These are phyloP conservation scores for Phalacrocorax carbo DNA, from an alignment of 2,113 vertebrate genomes.

Conservation along the genomic window DNA sequence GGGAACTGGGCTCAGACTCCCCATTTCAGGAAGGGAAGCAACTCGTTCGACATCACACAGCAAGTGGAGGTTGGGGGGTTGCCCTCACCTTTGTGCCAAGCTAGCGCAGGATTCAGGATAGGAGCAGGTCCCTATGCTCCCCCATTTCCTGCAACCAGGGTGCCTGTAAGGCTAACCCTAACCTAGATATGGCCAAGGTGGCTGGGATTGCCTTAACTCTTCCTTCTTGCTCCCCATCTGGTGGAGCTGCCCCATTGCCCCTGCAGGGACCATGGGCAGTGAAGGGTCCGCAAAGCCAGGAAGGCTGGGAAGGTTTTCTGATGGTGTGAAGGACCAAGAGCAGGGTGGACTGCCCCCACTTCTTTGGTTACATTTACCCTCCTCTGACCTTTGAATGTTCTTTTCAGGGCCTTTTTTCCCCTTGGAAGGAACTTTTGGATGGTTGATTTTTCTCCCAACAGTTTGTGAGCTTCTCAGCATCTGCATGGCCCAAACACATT, in stretches of 20 bases:
- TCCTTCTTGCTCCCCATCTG: not conserved
- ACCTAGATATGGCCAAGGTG: fast-evolving
- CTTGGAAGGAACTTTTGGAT: not conserved
- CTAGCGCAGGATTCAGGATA: fast-evolving
- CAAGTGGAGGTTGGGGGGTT: fast-evolving
- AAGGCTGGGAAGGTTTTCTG: not conserved
- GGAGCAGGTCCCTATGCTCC: not conserved
- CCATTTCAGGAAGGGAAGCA: fast-evolving
- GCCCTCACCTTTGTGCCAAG: not conserved
- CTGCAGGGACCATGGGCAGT: not conserved
- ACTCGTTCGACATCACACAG: not conserved
- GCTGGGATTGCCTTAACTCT: not conserved
- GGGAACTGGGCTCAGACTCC: not conserved
- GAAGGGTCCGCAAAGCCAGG: not conserved
- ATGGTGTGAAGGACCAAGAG: no score
- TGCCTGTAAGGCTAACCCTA: not conserved
- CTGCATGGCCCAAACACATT: not conserved
- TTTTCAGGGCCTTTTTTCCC: fast-evolving
- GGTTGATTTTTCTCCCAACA: not conserved
- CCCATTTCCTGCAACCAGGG: not conserved
- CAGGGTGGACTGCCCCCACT: not conserved
- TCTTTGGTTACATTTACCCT: not conserved
- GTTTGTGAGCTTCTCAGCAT: not conserved
- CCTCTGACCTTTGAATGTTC: not conserved
- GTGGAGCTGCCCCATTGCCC: not conserved